Conservation (phyloP, 2,888 invertebrate genomes). For the Caenorhabditis sp. region DNA sequence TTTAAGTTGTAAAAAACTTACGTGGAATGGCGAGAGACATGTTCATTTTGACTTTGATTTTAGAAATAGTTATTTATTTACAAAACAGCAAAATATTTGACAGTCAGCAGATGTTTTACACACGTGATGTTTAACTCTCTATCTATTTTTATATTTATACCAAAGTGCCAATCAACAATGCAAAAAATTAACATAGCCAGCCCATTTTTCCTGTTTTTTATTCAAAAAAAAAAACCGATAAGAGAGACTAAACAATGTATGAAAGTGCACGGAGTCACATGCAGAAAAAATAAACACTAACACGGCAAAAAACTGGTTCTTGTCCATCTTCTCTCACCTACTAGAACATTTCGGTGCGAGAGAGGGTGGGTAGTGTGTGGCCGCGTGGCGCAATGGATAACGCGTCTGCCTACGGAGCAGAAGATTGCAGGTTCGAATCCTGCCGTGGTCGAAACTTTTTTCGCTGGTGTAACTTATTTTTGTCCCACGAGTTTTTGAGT, state of each 20-base stretch:
- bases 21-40: constrained; percentile 1
- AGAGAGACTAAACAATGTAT: background rate
- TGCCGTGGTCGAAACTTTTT: constrained; percentile 50
- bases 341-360: background rate
- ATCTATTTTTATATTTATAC: background rate
- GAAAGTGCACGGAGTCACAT: background rate
- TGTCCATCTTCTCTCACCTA: background rate
- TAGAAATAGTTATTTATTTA: background rate
- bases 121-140: background rate
- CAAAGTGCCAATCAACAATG: background rate
- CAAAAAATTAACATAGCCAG: background rate
- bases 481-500: no score
- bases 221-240: background rate
- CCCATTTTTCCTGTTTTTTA: background rate
- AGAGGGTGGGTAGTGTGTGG: constrained; percentile 10
- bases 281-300: background rate
- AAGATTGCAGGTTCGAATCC: constrained; percentile 72
- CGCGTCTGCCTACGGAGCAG: constrained; percentile 72
- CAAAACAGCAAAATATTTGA: background rate
- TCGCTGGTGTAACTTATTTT: background rate
- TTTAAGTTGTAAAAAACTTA: background rate
- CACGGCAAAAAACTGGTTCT: background rate
- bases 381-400: constrained; percentile 67
- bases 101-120: background rate
- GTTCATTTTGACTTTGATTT: background rate